Evolutionary conservation across 2,888 invertebrate genomes (phyloP).

Genomic region (Idaea dimidiata): DNA sequence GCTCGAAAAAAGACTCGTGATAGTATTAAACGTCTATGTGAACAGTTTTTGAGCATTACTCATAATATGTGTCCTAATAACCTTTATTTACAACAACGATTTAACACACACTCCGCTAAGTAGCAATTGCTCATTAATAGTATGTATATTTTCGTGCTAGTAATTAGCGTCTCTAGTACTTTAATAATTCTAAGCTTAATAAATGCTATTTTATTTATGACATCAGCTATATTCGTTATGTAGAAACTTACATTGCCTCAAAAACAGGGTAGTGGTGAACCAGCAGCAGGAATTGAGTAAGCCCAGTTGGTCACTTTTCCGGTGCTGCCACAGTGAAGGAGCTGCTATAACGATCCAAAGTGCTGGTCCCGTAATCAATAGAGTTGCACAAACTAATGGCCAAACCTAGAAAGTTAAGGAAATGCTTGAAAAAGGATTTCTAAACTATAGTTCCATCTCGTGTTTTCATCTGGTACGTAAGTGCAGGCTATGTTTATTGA

Average conservation of each 20-base stretch:
- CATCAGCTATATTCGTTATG: not conserved
- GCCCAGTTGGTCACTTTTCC: slow-evolving; percentile 52
- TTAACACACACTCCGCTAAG: too few relatives aligned
- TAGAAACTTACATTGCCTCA: slow-evolving; percentile 83
- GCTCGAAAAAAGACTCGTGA: too few relatives aligned
- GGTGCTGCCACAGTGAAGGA: slow-evolving; percentile 80
- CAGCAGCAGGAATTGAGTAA: slow-evolving; percentile 83
- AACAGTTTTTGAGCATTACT: too few relatives aligned
- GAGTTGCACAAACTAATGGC: slow-evolving; percentile 84
- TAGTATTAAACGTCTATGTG: too few relatives aligned
- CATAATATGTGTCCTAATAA: too few relatives aligned
- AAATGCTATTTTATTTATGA: not conserved
- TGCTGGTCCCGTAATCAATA: slow-evolving; percentile 85
- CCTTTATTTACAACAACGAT: too few relatives aligned
- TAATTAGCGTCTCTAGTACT: too few relatives aligned
- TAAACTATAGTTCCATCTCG: not conserved
- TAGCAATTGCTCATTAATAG: too few relatives aligned
- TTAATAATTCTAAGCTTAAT: too few relatives aligned
- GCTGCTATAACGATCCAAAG: slow-evolving; percentile 85
- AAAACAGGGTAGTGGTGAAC: slow-evolving; percentile 86
- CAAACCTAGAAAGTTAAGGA: slow-evolving; percentile 77
- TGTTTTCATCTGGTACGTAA: not conserved
- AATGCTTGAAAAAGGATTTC: not conserved
- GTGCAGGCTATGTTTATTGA: too few relatives aligned
- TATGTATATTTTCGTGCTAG: too few relatives aligned